Conservation (phyloP, 2,113 vertebrate species). For the Xiphias gladius region DNA sequence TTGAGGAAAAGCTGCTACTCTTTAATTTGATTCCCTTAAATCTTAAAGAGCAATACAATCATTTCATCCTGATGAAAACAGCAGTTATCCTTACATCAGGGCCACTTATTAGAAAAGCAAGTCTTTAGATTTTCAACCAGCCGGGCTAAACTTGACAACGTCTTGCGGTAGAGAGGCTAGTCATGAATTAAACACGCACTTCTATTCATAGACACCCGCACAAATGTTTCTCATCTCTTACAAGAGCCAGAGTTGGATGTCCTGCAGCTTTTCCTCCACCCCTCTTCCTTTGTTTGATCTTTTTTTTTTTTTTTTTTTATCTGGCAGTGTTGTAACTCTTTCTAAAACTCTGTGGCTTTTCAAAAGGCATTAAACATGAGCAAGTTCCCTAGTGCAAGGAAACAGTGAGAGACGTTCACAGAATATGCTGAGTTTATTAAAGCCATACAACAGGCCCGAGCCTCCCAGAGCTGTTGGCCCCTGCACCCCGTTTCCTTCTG, state of each 20-base stretch:
- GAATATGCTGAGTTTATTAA: constrained; percentile 60
- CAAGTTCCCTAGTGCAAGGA: constrained; percentile 61
- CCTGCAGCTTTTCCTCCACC: constrained; percentile 73
- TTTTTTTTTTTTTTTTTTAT: constrained; percentile 55
- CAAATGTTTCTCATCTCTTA: constrained; percentile 70
- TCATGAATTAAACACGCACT: constrained; percentile 71
- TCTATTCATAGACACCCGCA: constrained; percentile 57
- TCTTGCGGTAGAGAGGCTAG: constrained; percentile 34
- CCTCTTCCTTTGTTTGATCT: constrained; percentile 74
- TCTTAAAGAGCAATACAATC: background rate
- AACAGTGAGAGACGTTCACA: constrained; percentile 63
- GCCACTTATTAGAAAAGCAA: constrained; percentile 22
- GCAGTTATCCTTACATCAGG: constrained; percentile 36
- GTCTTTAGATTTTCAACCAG: constrained; percentile 22
- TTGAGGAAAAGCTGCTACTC: background rate
- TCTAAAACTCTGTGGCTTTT: constrained; percentile 63
- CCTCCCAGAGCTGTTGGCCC: constrained; percentile 51
- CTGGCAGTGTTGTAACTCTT: constrained; percentile 66
- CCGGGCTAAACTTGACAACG: constrained; percentile 8
- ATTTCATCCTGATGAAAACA: constrained; percentile 16
- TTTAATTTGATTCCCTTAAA: constrained; percentile 1
- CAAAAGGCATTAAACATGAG: constrained; percentile 82
- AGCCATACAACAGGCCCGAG: constrained; percentile 38
- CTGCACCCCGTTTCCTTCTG: constrained; percentile 40
- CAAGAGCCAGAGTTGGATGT: constrained; percentile 65